These are phyloP conservation scores for Sylvilagus bachmani DNA, from an alignment of 2,113 vertebrate genomes.

Conservation along the genomic window DNA sequence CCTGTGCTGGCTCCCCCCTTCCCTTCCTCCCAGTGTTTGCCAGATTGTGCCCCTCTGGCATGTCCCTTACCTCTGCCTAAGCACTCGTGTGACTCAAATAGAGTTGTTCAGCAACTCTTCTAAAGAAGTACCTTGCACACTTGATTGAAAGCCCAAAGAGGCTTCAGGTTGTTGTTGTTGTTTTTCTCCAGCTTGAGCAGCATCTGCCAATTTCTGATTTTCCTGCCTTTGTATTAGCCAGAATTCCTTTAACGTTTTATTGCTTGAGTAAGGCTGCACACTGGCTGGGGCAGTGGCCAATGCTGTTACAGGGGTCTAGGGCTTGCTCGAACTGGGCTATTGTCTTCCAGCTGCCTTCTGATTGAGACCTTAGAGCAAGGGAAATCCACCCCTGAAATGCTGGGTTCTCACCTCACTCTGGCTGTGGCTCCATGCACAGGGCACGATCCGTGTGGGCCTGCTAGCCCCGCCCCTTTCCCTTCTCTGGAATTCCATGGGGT, in stretches of 20 bases:
- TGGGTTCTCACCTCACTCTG: not conserved
- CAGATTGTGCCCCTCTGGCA: constrained; percentile 69
- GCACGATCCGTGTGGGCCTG: not conserved
- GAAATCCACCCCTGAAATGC: not conserved
- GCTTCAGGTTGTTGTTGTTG: constrained; percentile 41
- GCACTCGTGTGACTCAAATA: constrained; percentile 72
- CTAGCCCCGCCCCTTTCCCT: not conserved
- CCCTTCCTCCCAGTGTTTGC: not conserved
- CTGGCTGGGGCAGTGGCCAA: not conserved
- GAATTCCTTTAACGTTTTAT: constrained; percentile 72
- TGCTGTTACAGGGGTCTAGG: not conserved
- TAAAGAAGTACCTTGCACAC: constrained; percentile 76
- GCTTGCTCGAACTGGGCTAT: constrained; percentile 11
- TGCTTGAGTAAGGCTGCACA: constrained; percentile 68
- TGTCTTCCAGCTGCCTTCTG: not conserved
- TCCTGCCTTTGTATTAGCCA: constrained; percentile 75
- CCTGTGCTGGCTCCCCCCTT: not conserved
- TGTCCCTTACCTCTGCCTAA: constrained; percentile 74
- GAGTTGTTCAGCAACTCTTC: constrained; percentile 80
- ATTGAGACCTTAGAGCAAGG: constrained; percentile 32
- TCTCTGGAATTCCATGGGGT: not conserved
- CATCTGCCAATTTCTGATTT: constrained; percentile 83
- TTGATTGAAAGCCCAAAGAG: constrained; percentile 85
- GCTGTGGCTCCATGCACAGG: not conserved
- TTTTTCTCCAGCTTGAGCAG: constrained; percentile 73